Evolutionary conservation across 2,797 vertebrate genomes (phyloP).

Genomic region (Cuniculus paca): DNA sequence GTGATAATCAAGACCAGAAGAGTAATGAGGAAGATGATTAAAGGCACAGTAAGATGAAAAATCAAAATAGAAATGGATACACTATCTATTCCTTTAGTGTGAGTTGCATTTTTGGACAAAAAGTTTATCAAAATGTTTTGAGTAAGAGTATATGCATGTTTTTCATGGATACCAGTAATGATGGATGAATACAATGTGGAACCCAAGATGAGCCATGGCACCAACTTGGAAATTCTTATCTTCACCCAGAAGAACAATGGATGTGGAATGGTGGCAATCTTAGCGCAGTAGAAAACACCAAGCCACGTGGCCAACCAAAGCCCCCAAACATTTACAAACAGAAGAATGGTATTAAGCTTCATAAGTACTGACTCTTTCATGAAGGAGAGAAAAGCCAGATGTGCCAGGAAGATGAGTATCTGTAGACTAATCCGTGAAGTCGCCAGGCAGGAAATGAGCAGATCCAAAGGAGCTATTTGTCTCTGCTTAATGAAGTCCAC

Average conservation of each 20-base stretch:
- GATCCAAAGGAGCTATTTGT: neutral
- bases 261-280: conserved; percentile 54
- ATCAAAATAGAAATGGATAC: too few relatives aligned
- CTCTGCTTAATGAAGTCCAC: neutral
- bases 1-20: conserved; percentile 46
- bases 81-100: fast-evolving
- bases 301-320: conserved; percentile 77
- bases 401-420: fast-evolving
- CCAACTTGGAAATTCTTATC: conserved; percentile 55
- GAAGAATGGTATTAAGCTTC: fast-evolving
- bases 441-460: conserved; percentile 69
- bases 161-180: fast-evolving
- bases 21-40: conserved; percentile 29
- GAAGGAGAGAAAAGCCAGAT: neutral
- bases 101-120: conserved; percentile 42
- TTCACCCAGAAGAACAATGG: conserved; percentile 69
- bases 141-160: fast-evolving
- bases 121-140: fast-evolving
- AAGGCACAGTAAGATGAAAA: neutral
- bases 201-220: conserved; percentile 53
- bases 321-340: neutral
- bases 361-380: fast-evolving
- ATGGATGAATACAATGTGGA: neutral
- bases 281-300: conserved; percentile 71
- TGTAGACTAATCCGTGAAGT: conserved; percentile 42